Conservation (phyloP, 2,888 invertebrate genomes). For the Plebejus argus region DNA sequence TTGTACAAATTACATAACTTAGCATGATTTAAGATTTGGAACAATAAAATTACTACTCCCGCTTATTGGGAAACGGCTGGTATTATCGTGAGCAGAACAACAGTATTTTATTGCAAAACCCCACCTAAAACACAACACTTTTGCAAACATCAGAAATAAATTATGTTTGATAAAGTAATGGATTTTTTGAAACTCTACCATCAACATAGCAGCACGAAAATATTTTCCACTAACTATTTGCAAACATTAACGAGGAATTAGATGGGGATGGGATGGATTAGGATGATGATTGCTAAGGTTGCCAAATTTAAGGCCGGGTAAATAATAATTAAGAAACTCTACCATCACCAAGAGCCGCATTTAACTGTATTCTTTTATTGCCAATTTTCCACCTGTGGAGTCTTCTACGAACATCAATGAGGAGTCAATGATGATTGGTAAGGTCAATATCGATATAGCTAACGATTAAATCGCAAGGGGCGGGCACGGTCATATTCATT, state of each 20-base stretch:
- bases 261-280: no score
- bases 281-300: not conserved
- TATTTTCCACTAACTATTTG: no score
- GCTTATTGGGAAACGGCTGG: not conserved
- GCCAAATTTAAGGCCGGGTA: no score
- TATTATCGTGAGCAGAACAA: not conserved
- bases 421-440: constrained; percentile 54
- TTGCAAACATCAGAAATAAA: no score
- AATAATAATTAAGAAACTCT: no score
- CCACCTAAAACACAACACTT: no score
- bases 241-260: no score
- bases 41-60: constrained; percentile 5
- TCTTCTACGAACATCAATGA: not conserved
- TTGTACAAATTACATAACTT: constrained; percentile 2
- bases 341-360: not conserved
- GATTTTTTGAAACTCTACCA: no score
- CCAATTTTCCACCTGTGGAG: not conserved
- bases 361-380: not conserved
- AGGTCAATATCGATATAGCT: constrained; percentile 70
- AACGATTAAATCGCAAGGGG: constrained; percentile 73
- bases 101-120: no score
- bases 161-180: no score
- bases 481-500: constrained; percentile 74
- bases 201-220: no score
- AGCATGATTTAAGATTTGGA: not conserved